Evolutionary conservation across 37 sponge, comb jelly and placozoan species (phyloP), one percentile per base, ranked within the genome.

Genomic region (Ephydatia muelleri): DNA sequence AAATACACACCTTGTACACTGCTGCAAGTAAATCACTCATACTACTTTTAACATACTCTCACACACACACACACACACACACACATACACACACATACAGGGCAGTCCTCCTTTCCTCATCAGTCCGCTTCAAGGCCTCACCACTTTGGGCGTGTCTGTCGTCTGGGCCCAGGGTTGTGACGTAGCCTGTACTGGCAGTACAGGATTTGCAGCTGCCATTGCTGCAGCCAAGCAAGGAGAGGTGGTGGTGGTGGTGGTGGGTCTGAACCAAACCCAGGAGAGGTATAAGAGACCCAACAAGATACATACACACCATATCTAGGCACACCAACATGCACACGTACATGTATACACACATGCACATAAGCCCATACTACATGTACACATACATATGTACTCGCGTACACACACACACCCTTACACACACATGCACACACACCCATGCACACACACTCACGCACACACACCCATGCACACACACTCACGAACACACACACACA

Each of bases 71-170:
- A 9, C 43, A 43, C 43, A 43, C 6, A 43, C 3, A 6, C 43
- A 43, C 43, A 9, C 6, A 43, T 43, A 6, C 43, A 3, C 43
- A 43, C 43, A 3, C 6, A 43, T 68, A 19, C 65, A 94, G 92
- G 95, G 92, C 12, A 85, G 70, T 43, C 92, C 95, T 25, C 95
- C 95, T 23, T 94, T 67, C 30, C 77, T 94, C 39, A 91, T 94
- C 47, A 88, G 89, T 72, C 95, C 95, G 5, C 39, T 88, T 66
- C 67, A 76, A 65, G 95, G 92, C 16, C 66, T 94, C 5, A 72
- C 84, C 75, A 47, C 84, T 13, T 39, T 74, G 38, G 84, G 83
- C 26, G 73, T 70, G 16, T 23, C 71, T 33, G 86, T 91, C 22
- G 38, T 72, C 6, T 83, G 76, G 11, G 86, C 83, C 39, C 40